Evolutionary conservation across 2,113 vertebrate species (phyloP), one percentile per base, ranked within the genome.

Genomic region (Dendropsophus ebraccatus): DNA sequence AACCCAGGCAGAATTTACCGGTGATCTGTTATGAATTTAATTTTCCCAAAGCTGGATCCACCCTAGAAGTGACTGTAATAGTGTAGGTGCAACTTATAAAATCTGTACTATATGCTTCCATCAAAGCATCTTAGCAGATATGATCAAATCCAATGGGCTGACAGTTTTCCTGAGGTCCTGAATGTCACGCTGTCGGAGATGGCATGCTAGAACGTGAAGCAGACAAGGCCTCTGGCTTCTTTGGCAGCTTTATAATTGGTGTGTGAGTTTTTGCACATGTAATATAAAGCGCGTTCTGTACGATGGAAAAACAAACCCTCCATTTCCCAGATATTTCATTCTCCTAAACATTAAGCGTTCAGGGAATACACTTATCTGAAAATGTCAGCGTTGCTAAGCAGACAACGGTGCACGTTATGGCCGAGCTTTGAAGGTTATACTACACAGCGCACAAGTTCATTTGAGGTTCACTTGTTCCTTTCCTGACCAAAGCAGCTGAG

Each of bases 391-490:
- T 79, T 70, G 62, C 84, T 52, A n/a, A 37, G 72, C 65, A 45
- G 62, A 78, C 69, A 19, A 54, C 32, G 41, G 28, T 85, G 30
- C n/a, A 35, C 74, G 50, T 72, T 54, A 25, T 56, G 23, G 73
- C 70, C 11, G 2, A 14, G 25, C 72, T 78, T 25, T 14, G 30
- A 69, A 76, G 60, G 19, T 23, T 65, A 76, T 60, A 78, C 50
- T 65, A 56, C 25, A 54, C 75, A 85, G 45, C 30, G n/a, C 32
- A 54, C 21, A 67, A 70, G 84, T 56, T 85, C 84, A 78, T 78
- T 45, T 79, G 62, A 70, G 84, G 84, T 37, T 70, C 47, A 54
- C 28, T 62, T 85, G 32, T 35, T 69, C 60, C 49, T 56, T 25
- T 14, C 49, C 70, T 49, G 75, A 79, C 62, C 67, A 30, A 67